A percentile compares a stretch with the other conserved stretches of the same genome.
Evolutionary conservation across 2,888 invertebrate genomes (phyloP).

Genomic region (Cybosia mesomella): DNA sequence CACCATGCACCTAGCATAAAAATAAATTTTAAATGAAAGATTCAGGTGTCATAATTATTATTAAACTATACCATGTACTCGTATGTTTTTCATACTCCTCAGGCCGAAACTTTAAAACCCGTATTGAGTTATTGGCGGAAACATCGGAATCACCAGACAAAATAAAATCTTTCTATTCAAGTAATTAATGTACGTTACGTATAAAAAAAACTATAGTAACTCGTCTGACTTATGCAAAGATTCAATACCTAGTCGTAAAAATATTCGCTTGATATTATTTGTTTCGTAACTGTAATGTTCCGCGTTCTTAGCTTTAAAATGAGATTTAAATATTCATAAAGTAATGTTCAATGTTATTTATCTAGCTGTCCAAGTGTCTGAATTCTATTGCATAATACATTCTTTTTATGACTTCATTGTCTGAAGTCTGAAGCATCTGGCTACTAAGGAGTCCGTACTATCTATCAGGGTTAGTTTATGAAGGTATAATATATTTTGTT

Average conservation of each 20-base stretch:
- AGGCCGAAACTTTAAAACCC: too few species aligned
- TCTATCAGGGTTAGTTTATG: not conserved
- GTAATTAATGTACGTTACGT: not conserved
- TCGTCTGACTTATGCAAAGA: not conserved
- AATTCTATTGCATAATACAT: not conserved
- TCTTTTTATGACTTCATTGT: not conserved
- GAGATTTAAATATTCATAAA: not conserved
- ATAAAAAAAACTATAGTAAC: not conserved
- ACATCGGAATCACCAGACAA: too few species aligned
- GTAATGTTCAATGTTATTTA: not conserved
- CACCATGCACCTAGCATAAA: not conserved
- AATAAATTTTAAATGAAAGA: not conserved
- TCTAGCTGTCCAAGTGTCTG: not conserved
- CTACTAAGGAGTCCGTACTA: not conserved
- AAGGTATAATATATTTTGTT: not conserved
- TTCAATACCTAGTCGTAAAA: not conserved
- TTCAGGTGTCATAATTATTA: not conserved
- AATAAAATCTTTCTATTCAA: too few species aligned
- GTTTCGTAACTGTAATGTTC: not conserved
- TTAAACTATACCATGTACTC: too few species aligned
- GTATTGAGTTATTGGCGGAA: too few species aligned
- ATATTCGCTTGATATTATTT: not conserved
- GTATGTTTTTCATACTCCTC: too few species aligned
- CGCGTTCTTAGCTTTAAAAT: not conserved
- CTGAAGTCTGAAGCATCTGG: not conserved